phyloP scores from a whole-genome alignment of 2,888 invertebrate species.

The Lomographa bimaculata region DNA sequence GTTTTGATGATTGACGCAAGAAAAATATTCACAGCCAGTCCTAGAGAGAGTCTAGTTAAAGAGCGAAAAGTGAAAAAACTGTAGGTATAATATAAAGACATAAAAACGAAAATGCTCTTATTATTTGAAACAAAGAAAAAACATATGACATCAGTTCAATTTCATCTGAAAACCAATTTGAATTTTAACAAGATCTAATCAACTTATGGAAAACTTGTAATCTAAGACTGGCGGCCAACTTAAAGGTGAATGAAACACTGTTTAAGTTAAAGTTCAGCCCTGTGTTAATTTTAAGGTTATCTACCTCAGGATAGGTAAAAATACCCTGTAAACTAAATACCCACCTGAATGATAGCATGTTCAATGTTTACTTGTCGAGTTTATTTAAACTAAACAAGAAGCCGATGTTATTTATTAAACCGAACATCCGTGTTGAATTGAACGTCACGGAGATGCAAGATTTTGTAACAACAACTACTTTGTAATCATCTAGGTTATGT shows the following conservation, averaged over 20 bases:
- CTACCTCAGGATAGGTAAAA: conserved; percentile 21
- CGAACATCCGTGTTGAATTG: conserved; percentile 44
- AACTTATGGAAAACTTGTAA: too few species aligned
- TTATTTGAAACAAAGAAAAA: too few species aligned
- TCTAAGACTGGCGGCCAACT: too few species aligned
- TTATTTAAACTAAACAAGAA: conserved; percentile 51
- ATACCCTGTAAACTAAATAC: conserved; percentile 27
- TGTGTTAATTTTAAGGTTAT: conserved; percentile 12
- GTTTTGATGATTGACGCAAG: neutral
- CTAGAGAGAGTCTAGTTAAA: too few species aligned
- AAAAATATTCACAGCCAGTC: too few species aligned
- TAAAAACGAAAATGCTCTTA: too few species aligned
- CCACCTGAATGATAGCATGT: conserved; percentile 40
- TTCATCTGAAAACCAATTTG: too few species aligned
- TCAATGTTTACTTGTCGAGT: conserved; percentile 48
- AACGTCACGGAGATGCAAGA: conserved; percentile 38
- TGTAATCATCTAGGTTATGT: conserved; percentile 5
- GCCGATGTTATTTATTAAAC: conserved; percentile 45
- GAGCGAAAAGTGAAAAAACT: too few species aligned
- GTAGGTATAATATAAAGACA: too few species aligned
- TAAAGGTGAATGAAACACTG: conserved; percentile 7
- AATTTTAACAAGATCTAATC: too few species aligned
- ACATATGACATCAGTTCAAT: too few species aligned
- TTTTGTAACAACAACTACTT: conserved; percentile 27
- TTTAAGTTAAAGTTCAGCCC: conserved; percentile 17